phyloP scores from a whole-genome alignment of 1,140 invertebrate genomes.

The Vollenhovia emeryi region DNA sequence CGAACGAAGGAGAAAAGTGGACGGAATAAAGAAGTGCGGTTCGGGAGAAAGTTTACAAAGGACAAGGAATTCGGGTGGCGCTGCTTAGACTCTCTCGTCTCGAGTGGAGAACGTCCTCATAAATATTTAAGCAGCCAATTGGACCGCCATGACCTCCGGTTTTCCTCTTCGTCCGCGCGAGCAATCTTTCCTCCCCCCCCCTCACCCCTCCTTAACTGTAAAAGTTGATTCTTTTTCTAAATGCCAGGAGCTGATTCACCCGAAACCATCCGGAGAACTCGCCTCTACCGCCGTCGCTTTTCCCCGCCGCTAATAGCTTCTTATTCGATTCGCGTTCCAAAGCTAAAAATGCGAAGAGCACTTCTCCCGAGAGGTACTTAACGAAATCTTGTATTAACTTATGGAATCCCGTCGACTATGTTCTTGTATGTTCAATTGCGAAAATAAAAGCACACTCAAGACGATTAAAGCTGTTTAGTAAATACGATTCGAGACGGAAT shows the following conservation, averaged over 20 bases:
- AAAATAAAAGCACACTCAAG: neutral
- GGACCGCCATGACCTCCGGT: conserved; percentile 35
- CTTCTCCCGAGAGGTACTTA: neutral
- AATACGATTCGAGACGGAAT: neutral
- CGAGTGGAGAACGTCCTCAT: conserved; percentile 63
- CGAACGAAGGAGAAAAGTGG: conserved; percentile 8
- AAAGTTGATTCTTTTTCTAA: conserved; percentile 25
- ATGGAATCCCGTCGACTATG: neutral
- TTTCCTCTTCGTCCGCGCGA: conserved; percentile 32
- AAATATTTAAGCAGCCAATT: conserved; percentile 65
- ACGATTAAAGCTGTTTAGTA: neutral
- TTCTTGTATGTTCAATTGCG: neutral
- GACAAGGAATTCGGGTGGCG: conserved; percentile 70
- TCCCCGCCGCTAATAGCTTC: conserved; percentile 11
- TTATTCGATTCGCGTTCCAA: neutral
- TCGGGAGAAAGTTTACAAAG: conserved; percentile 66
- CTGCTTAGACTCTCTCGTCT: conserved; percentile 28
- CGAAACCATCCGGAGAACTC: neutral
- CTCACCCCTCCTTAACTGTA: too few species aligned
- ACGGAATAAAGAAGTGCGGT: neutral
- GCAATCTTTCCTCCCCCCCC: neutral
- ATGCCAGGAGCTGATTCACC: conserved; percentile 26
- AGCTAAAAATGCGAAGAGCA: conserved; percentile 9
- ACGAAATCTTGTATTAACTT: neutral
- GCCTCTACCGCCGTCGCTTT: neutral